Evolutionary conservation across 2,888 invertebrate species (phyloP).

Genomic region (Hirtodrosophila histrioides): DNA sequence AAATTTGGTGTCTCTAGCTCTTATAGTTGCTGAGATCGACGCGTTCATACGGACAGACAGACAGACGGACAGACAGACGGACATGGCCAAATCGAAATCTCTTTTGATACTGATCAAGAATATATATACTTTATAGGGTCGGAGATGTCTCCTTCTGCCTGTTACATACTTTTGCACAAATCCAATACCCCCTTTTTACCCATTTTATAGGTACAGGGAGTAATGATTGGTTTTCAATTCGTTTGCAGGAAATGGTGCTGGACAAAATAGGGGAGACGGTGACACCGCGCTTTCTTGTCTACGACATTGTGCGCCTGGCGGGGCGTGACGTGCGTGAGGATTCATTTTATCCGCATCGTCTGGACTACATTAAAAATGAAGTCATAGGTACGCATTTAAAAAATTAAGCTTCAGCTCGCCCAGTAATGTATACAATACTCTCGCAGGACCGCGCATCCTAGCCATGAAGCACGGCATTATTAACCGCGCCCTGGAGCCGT

Average conservation of each 20-base stretch:
- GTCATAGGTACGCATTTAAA: slow-evolving; percentile 86
- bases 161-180: too few species aligned
- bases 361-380: slow-evolving; percentile 90
- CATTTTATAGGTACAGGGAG: too few species aligned
- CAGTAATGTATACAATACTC: background rate
- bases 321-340: slow-evolving; percentile 89
- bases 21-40: too few species aligned
- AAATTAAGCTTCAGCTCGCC: background rate
- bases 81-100: too few species aligned
- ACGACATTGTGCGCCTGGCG: slow-evolving; percentile 95
- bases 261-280: slow-evolving; percentile 91
- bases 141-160: too few species aligned
- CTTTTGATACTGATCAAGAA: too few species aligned
- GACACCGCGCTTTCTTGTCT: slow-evolving; percentile 95
- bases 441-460: slow-evolving; percentile 85
- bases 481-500: slow-evolving; percentile 92
- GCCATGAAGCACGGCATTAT: slow-evolving; percentile 92
- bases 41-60: too few species aligned
- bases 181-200: too few species aligned
- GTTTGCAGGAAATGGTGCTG: slow-evolving; percentile 95
- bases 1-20: too few species aligned
- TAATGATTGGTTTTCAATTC: background rate
- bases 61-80: too few species aligned
- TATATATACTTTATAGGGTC: too few species aligned
- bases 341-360: slow-evolving; percentile 90